These are phyloP conservation scores for Drosophila virilis DNA, from an alignment of 1,140 invertebrate genomes.

Conservation along the genomic window DNA sequence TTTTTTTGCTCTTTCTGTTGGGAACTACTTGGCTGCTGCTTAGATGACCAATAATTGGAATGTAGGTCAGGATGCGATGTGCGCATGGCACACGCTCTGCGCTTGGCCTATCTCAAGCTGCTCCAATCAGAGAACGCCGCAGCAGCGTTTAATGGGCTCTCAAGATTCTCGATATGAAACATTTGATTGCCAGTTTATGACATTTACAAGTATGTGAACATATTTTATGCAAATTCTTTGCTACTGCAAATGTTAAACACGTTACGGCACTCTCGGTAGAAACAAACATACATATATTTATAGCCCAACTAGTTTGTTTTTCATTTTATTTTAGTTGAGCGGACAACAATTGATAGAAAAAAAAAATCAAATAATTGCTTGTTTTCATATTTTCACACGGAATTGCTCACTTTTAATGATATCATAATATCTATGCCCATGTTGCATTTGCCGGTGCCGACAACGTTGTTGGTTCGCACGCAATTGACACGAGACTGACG, in stretches of 20 bases:
- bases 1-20: too few relatives aligned
- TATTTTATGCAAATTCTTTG: neutral
- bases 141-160: slow-evolving; percentile 18
- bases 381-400: neutral
- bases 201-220: slow-evolving; percentile 1
- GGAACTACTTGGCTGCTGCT: slow-evolving; percentile 57
- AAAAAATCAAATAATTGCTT: neutral
- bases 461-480: slow-evolving; percentile 48
- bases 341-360: neutral
- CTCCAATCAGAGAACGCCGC: slow-evolving; percentile 10
- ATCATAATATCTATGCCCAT: slow-evolving; percentile 10
- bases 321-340: neutral
- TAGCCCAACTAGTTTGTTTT: neutral
- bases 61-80: slow-evolving; percentile 73
- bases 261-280: neutral
- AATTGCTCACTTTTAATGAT: slow-evolving; percentile 33
- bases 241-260: neutral
- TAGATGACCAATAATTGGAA: slow-evolving; percentile 77
- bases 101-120: neutral
- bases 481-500: slow-evolving; percentile 47
- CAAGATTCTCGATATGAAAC: slow-evolving; percentile 9
- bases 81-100: slow-evolving; percentile 63
- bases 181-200: slow-evolving; percentile 6
- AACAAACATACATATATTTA: neutral
- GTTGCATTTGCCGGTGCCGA: slow-evolving; percentile 35